Evolutionary conservation across 2,797 vertebrate species (phyloP).

Genomic region (Euthynnus affinis): DNA sequence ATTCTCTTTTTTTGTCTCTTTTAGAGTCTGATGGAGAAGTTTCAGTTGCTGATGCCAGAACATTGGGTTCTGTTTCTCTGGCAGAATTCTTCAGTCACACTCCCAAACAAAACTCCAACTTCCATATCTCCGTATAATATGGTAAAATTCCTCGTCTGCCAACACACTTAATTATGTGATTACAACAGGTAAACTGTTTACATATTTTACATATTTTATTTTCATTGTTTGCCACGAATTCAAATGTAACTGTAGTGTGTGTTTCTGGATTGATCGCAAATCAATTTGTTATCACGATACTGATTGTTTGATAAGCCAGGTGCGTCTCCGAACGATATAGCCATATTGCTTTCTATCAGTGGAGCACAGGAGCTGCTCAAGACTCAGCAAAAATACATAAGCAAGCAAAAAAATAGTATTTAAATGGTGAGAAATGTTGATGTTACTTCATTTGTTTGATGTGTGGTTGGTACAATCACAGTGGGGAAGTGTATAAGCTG

Average conservation of each 20-base stretch:
- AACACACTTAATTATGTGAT: not conserved
- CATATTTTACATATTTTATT: not conserved
- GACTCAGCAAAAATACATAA: slow-evolving; percentile 91
- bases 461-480: not conserved
- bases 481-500: not conserved
- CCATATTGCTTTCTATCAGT: slow-evolving; percentile 93
- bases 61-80: slow-evolving; percentile 82
- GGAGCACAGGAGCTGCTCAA: slow-evolving; percentile 91
- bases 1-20: not conserved
- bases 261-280: not conserved
- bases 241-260: not conserved
- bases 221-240: not conserved
- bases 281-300: slow-evolving; percentile 80
- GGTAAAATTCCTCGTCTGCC: slow-evolving; percentile 68
- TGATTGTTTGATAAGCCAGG: slow-evolving; percentile 93
- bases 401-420: slow-evolving; percentile 89
- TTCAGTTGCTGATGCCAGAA: slow-evolving; percentile 70
- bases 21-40: slow-evolving; percentile 80
- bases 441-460: rapidly evolving
- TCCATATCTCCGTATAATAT: slow-evolving; percentile 89
- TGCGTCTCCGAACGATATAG: slow-evolving; percentile 84
- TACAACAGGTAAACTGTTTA: not conserved
- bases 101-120: slow-evolving; percentile 86
- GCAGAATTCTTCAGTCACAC: slow-evolving; percentile 91
- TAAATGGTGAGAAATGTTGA: slow-evolving; percentile 84